These are phyloP conservation scores for Apodemus agrarius DNA, from an alignment of 2,797 vertebrate genomes.

Conservation along the genomic window DNA sequence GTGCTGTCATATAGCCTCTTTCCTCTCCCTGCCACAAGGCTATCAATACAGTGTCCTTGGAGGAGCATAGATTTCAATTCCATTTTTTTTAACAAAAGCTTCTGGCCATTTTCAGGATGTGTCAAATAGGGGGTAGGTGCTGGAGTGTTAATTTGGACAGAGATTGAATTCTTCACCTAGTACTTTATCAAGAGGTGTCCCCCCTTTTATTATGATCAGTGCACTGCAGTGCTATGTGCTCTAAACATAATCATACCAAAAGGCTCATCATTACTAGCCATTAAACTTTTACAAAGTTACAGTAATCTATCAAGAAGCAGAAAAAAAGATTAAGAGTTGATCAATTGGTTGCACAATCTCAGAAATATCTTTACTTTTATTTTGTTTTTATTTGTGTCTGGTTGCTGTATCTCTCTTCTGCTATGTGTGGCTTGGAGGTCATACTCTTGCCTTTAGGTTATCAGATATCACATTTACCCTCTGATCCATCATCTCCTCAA, in stretches of 20 bases:
- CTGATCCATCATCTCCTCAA: background rate
- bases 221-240: background rate
- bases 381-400: background rate
- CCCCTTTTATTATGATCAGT: background rate
- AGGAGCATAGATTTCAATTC: background rate
- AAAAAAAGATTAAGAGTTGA: background rate
- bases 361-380: background rate
- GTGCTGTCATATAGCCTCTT: background rate
- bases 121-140: background rate
- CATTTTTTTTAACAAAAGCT: background rate
- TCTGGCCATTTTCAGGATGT: background rate
- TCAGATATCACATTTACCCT: background rate
- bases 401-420: background rate
- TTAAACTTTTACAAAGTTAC: background rate
- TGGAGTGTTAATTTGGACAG: background rate
- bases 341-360: background rate
- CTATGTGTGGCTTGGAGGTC: accelerated
- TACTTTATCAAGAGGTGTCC: background rate
- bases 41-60: background rate
- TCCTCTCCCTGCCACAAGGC: background rate
- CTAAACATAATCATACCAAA: background rate
- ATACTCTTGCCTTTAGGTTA: no score
- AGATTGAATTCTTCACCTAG: background rate
- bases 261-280: background rate
- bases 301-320: background rate